Evolutionary conservation across 2,113 vertebrate species (phyloP).

Genomic region (Bombycilla garrulus): DNA sequence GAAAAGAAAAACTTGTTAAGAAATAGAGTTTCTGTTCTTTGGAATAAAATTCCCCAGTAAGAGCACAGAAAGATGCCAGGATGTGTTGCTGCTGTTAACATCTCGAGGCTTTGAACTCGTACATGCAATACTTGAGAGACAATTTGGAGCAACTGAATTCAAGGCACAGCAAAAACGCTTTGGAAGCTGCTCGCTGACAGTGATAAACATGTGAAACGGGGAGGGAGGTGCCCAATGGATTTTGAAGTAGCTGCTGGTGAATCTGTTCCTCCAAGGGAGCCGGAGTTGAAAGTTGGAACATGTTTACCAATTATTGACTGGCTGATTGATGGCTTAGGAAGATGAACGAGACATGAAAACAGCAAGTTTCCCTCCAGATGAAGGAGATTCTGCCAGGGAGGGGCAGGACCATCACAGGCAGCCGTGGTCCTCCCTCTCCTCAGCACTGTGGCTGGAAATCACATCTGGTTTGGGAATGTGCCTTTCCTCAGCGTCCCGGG

Average conservation of each 20-base stretch:
- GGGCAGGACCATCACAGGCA: not conserved
- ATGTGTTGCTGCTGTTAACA: constrained; percentile 60
- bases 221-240: not conserved
- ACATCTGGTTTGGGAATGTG: not conserved
- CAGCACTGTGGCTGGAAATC: not conserved
- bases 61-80: constrained; percentile 15
- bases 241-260: constrained; percentile 37
- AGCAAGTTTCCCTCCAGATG: not conserved
- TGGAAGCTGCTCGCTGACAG: constrained; percentile 49
- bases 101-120: constrained; percentile 51
- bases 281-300: constrained; percentile 33
- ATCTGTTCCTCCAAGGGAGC: constrained; percentile 43
- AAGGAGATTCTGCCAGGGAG: not conserved
- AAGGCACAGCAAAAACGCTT: constrained; percentile 37
- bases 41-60: constrained; percentile 1
- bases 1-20: not conserved
- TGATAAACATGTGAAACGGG: constrained; percentile 24
- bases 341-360: not conserved
- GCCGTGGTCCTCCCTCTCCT: rapidly evolving
- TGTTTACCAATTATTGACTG: constrained; percentile 47
- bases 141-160: constrained; percentile 51
- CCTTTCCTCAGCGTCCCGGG: rapidly evolving
- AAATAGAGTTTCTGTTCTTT: constrained; percentile 14
- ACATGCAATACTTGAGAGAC: constrained; percentile 60
- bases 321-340: constrained; percentile 18